phyloP scores from a whole-genome alignment of 1,140 invertebrate species.

The Scaptomyza montana region DNA sequence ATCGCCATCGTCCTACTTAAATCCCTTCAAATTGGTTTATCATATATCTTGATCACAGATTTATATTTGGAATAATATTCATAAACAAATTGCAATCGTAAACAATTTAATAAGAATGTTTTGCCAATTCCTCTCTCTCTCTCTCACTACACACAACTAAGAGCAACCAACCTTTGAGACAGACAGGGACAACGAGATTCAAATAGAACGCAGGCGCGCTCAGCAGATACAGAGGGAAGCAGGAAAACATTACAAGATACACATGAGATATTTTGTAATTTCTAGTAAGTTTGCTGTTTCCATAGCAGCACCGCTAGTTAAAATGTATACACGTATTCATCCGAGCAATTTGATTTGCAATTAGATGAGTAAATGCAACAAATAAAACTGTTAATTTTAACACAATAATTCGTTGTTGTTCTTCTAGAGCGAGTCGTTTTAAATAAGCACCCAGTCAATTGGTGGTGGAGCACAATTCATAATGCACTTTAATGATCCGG shows the following conservation, averaged over 20 bases:
- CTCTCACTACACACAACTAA: too few species aligned
- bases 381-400: constrained; percentile 2
- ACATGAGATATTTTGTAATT: constrained; percentile 40
- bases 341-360: background rate
- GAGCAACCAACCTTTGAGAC: constrained; percentile 9
- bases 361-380: background rate
- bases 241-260: constrained; percentile 66
- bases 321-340: too few species aligned
- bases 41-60: constrained; percentile 8
- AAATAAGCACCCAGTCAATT: background rate
- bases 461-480: background rate
- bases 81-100: constrained; percentile 45
- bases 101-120: constrained; percentile 42
- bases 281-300: constrained; percentile 33
- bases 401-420: background rate
- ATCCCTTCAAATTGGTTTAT: constrained; percentile 58
- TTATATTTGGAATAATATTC: constrained; percentile 38
- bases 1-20: constrained; percentile 48
- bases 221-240: constrained; percentile 41
- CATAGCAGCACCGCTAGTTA: background rate
- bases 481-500: constrained; percentile 10
- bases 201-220: constrained; percentile 69
- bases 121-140: constrained; percentile 13
- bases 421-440: background rate
- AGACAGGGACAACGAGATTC: background rate